phyloP scores from a whole-genome alignment of 2,797 vertebrate genomes.

The Kryptopterus vitreolus region DNA sequence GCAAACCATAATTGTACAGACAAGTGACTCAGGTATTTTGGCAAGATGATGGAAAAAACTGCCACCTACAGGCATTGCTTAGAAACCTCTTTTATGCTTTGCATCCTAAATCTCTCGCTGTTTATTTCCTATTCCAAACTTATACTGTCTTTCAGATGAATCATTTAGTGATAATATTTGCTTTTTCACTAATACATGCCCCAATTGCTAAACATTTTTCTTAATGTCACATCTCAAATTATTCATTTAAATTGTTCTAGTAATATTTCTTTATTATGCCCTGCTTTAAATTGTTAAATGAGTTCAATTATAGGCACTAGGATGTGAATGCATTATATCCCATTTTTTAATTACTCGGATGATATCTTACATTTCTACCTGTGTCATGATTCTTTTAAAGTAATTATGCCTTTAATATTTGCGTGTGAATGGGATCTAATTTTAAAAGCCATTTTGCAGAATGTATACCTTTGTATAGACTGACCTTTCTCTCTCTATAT shows the following conservation, averaged over 20 bases:
- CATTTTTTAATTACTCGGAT: neutral
- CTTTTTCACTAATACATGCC: neutral
- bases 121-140: neutral
- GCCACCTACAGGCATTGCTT: slow-evolving; percentile 28
- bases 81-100: neutral
- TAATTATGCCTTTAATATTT: neutral
- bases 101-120: neutral
- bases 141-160: no score
- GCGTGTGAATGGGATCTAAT: neutral
- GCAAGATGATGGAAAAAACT: slow-evolving; percentile 2
- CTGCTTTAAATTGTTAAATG: no score
- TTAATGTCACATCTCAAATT: no score
- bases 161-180: neutral
- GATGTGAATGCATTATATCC: neutral
- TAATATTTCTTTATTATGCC: no score
- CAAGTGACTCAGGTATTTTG: neutral
- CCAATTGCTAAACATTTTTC: no score
- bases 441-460: neutral
- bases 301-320: no score
- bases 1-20: neutral
- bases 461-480: neutral
- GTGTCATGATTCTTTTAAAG: neutral
- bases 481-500: neutral
- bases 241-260: no score
- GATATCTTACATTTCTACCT: neutral